Conservation (phyloP, 2,113 vertebrate species). For the Antechinus flavipes region DNA sequence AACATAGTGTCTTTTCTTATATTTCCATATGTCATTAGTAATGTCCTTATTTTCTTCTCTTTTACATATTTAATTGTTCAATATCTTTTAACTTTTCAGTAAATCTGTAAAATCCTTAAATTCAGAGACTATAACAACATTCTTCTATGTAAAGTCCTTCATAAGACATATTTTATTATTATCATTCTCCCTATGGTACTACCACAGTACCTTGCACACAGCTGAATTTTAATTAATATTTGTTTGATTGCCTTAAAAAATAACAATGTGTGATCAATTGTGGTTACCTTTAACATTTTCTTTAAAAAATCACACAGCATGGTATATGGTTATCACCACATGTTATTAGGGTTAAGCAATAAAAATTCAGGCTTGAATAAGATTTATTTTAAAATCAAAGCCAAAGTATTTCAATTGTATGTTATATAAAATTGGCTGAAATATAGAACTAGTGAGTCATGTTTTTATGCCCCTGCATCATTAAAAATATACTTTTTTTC, state of each 20-base stretch:
- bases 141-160: not conserved
- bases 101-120: not conserved
- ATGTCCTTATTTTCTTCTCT: not conserved
- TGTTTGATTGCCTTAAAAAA: not conserved
- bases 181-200: not conserved
- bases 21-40: not conserved
- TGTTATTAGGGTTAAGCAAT: not conserved
- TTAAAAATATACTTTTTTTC: not conserved
- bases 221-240: not conserved
- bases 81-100: not conserved
- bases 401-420: accelerated
- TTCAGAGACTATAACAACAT: not conserved
- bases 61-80: not conserved
- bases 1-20: not conserved
- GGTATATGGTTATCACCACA: not conserved
- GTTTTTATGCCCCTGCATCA: accelerated
- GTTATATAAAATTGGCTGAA: too few relatives aligned
- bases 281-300: not conserved
- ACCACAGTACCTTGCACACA: not conserved
- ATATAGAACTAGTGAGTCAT: not conserved
- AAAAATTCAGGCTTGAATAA: not conserved
- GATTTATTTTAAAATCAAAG: not conserved
- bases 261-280: not conserved
- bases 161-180: not conserved
- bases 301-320: not conserved